phyloP scores from a whole-genome alignment of 1,140 invertebrate species.

The Drosophila neocordata region DNA sequence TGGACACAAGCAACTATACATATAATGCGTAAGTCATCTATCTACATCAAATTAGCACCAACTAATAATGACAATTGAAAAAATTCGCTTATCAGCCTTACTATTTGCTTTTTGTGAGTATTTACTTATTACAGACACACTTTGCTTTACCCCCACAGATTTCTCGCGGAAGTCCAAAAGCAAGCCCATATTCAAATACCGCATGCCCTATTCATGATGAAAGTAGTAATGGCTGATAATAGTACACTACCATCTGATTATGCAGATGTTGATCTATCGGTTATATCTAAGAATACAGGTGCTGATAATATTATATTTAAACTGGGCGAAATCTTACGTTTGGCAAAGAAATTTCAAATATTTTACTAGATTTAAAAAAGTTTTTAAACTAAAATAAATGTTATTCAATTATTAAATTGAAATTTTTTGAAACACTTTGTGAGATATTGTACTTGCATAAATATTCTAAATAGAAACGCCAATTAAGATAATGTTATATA shows the following conservation, averaged over 20 bases:
- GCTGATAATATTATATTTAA: slow-evolving; percentile 45
- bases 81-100: slow-evolving; percentile 1
- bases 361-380: slow-evolving; percentile 41
- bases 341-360: slow-evolving; percentile 64
- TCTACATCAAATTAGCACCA: not conserved
- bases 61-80: slow-evolving; percentile 3
- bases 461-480: no score
- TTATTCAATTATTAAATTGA: no score
- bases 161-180: slow-evolving; percentile 59
- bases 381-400: no score
- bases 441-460: no score
- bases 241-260: slow-evolving; percentile 66
- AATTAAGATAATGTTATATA: no score
- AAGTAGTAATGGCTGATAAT: slow-evolving; percentile 66
- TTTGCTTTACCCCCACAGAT: slow-evolving; percentile 42
- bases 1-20: slow-evolving; percentile 55
- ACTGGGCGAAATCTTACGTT: slow-evolving; percentile 57
- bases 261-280: slow-evolving; percentile 62
- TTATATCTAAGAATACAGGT: slow-evolving; percentile 62
- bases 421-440: no score
- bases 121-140: no score
- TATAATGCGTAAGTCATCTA: slow-evolving; percentile 55
- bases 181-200: slow-evolving; percentile 62
- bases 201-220: slow-evolving; percentile 75
- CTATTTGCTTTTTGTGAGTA: not conserved